Evolutionary conservation across 2,797 vertebrate genomes (phyloP).

Genomic region (Melanotaenia nigrans): DNA sequence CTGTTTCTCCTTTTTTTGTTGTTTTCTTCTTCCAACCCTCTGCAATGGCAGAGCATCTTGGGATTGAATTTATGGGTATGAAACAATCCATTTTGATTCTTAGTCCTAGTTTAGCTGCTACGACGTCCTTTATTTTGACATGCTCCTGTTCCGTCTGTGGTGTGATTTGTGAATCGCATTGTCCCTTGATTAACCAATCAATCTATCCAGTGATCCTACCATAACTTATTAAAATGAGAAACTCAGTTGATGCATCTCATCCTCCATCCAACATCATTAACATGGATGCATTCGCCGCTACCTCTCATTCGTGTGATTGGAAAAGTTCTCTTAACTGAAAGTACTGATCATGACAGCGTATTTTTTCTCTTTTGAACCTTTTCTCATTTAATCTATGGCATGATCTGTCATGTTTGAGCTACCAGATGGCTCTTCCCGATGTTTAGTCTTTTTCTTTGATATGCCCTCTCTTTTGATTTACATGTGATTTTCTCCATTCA

Average conservation of each 20-base stretch:
- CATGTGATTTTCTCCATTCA: slow-evolving; percentile 56
- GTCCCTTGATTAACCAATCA: slow-evolving; percentile 75
- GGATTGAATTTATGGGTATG: slow-evolving; percentile 99
- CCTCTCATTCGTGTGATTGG: slow-evolving; percentile 56
- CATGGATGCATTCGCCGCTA: slow-evolving; percentile 74
- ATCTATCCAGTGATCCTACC: slow-evolving; percentile 56
- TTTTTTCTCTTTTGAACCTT: slow-evolving; percentile 44
- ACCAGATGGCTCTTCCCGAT: slow-evolving; percentile 41
- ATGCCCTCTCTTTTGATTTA: slow-evolving; percentile 57
- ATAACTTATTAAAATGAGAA: slow-evolving; percentile 61
- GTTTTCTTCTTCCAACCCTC: slow-evolving; percentile 82
- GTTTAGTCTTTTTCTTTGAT: slow-evolving; percentile 37
- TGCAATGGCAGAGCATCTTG: slow-evolving; percentile 98
- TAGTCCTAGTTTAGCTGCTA: slow-evolving; percentile 80
- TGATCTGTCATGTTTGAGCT: slow-evolving; percentile 75
- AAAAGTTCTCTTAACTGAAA: slow-evolving; percentile 54
- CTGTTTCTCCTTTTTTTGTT: slow-evolving; percentile 62
- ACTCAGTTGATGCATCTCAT: slow-evolving; percentile 56
- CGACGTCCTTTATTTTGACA: slow-evolving; percentile 77
- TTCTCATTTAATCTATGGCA: slow-evolving; percentile 70
- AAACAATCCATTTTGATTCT: slow-evolving; percentile 89
- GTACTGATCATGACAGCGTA: slow-evolving; percentile 47
- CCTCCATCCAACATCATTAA: slow-evolving; percentile 73
- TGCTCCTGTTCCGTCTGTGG: slow-evolving; percentile 75
- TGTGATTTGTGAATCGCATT: slow-evolving; percentile 82